Conservation (phyloP, 2,113 vertebrate genomes). For the Strigops habroptila region DNA sequence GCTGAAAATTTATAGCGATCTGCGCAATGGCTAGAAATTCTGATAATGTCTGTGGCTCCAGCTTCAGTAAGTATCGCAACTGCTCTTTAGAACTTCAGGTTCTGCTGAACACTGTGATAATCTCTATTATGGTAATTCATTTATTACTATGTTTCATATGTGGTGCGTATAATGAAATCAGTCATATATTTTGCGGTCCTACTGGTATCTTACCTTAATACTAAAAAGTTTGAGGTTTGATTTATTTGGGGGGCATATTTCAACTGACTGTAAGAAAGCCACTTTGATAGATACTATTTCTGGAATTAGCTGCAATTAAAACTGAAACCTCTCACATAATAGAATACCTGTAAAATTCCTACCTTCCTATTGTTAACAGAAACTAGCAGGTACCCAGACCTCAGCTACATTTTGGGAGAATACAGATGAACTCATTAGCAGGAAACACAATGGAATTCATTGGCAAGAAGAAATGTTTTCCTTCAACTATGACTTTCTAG, state of each 20-base stretch:
- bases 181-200: neutral
- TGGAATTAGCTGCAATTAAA: neutral
- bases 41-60: neutral
- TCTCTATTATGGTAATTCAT: neutral
- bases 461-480: neutral
- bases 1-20: neutral
- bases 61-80: neutral
- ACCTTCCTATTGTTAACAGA: neutral
- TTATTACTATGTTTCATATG: neutral
- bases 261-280: neutral
- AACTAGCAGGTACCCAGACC: neutral
- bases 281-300: neutral
- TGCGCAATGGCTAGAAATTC: neutral
- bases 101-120: neutral
- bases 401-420: neutral
- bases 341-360: neutral
- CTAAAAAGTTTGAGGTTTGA: neutral
- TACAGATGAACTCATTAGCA: neutral
- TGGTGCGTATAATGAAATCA: neutral
- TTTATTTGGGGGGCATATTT: neutral
- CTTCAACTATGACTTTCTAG: neutral
- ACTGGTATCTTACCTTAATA: neutral
- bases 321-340: neutral
- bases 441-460: neutral
- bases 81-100: neutral